Evolutionary conservation across 2,797 vertebrate genomes (phyloP), one percentile per base, ranked within the genome.

Genomic region (Crax fasciolata): DNA sequence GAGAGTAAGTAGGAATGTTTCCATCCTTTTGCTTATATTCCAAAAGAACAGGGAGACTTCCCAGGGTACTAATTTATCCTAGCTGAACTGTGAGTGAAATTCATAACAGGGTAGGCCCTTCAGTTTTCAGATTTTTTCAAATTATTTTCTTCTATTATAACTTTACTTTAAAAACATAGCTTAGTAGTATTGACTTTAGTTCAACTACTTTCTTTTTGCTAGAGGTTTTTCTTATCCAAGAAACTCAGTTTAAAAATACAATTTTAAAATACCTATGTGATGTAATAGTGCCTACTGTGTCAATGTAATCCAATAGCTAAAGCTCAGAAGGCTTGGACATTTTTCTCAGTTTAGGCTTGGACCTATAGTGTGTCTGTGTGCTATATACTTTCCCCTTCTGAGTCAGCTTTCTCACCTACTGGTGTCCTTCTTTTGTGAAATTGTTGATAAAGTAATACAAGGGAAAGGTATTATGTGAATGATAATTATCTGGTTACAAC

Each of bases 21-120:
- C 70, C 59, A 79, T 91, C 48, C 43, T 71, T 93, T 79, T 74
- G 66, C 52, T 75, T 23, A 6, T 72, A 85, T 88, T 89, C 44
- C 85, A 94, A 67, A 85, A 76, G 19, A 59, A 62, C 5, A 75
- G 57, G 46, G 92, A 90, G 52, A 41, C 58, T 89, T 89, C 54
- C 24, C 49, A 83, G 82, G 46, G 55, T 83, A 63, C 67, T 83
- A 84, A 73, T 74, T 94, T 17, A 28, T 90, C n/a, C n/a, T 77
- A 48, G 19, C 19, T 55, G 72, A 77, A 72, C 61, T 83, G 39
- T 91, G 72, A 93, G 89, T 78, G 43, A 71, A 90, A 48, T 65
- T 82, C 5, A 51, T 75, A 62, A 43, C 32, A 30, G 58, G 28
- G 52, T 54, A 79, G 82, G 7, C 16, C 10, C 9, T 82, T 79